Percentiles rank a stretch among this genome's conserved stretches.
These are phyloP conservation scores for Drosophila burlai DNA, from an alignment of 1,140 invertebrate genomes.

Conservation along the genomic window DNA sequence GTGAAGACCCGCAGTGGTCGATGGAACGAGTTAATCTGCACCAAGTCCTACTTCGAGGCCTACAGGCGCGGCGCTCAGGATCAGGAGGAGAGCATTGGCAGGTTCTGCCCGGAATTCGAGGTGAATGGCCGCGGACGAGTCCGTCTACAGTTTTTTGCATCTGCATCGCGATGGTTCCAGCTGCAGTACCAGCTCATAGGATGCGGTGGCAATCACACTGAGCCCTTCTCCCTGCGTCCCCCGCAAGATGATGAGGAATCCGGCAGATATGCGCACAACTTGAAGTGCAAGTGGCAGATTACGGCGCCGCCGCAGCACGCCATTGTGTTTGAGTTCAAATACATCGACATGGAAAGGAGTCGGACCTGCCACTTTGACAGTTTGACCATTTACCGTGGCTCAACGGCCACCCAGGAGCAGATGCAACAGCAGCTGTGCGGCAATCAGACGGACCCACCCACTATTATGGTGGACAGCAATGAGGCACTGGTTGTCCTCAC, in stretches of 20 bases:
- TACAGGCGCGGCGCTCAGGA: conserved; percentile 21
- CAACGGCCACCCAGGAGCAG: conserved; percentile 76
- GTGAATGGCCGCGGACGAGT: conserved; percentile 47
- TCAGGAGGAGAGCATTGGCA: conserved; percentile 13
- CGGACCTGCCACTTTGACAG: conserved; percentile 86
- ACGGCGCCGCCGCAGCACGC: conserved; percentile 89
- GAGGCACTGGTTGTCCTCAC: conserved; percentile 87
- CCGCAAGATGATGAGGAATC: conserved; percentile 24
- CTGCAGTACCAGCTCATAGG: conserved; percentile 85
- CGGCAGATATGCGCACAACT: conserved; percentile 76
- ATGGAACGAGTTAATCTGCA: not conserved
- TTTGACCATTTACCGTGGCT: conserved; percentile 88
- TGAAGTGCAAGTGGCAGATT: conserved; percentile 92
- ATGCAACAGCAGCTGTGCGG: conserved; percentile 88
- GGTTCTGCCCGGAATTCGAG: conserved; percentile 61
- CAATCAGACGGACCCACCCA: conserved; percentile 86
- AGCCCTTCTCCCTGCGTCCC: conserved; percentile 84
- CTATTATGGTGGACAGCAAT: conserved; percentile 87
- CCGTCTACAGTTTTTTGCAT: conserved; percentile 40
- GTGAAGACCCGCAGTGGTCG: conserved; percentile 1
- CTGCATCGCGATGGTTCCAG: conserved; percentile 84
- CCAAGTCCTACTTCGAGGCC: conserved; percentile 13
- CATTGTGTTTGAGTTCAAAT: conserved; percentile 88
- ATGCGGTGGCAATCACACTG: conserved; percentile 86
- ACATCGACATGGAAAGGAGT: conserved; percentile 86